These are phyloP conservation scores for Listronotus oregonensis DNA, from an alignment of 1,140 invertebrate genomes.

Conservation along the genomic window DNA sequence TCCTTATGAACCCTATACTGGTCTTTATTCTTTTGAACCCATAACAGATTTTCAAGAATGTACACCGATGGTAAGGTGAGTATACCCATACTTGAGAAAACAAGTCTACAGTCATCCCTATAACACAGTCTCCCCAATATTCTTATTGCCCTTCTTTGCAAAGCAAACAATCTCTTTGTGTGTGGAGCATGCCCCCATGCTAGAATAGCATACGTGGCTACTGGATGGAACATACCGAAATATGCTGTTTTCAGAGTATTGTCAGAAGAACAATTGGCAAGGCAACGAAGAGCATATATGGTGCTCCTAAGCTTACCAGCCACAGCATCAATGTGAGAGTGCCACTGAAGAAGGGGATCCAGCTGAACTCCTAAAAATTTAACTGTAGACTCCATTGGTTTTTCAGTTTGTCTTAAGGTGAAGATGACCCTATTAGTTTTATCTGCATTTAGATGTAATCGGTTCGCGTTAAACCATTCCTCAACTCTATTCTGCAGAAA, in stretches of 20 bases:
- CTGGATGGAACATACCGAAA: too few relatives aligned
- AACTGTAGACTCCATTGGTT: background rate
- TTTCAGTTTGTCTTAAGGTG: background rate
- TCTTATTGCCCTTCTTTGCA: constrained; percentile 1
- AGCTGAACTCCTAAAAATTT: background rate
- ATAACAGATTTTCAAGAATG: too few relatives aligned
- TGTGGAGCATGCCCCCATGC: constrained; percentile 3
- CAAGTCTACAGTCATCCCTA: too few relatives aligned
- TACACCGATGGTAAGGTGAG: too few relatives aligned
- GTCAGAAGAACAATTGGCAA: too few relatives aligned
- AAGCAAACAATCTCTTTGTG: background rate
- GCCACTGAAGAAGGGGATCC: background rate
- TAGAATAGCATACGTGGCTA: constrained; percentile 9
- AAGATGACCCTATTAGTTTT: background rate
- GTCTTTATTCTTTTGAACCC: too few relatives aligned
- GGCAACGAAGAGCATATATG: too few relatives aligned
- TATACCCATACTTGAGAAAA: too few relatives aligned
- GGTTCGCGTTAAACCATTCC: background rate
- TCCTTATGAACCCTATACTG: too few relatives aligned
- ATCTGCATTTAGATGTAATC: too few relatives aligned
- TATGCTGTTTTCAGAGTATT: background rate
- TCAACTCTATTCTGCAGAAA: background rate
- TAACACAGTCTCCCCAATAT: background rate
- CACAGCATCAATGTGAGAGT: constrained; percentile 1
- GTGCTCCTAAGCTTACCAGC: background rate